phyloP scores from a whole-genome alignment of 2,113 vertebrate species.

The Oreochromis spilurus region DNA sequence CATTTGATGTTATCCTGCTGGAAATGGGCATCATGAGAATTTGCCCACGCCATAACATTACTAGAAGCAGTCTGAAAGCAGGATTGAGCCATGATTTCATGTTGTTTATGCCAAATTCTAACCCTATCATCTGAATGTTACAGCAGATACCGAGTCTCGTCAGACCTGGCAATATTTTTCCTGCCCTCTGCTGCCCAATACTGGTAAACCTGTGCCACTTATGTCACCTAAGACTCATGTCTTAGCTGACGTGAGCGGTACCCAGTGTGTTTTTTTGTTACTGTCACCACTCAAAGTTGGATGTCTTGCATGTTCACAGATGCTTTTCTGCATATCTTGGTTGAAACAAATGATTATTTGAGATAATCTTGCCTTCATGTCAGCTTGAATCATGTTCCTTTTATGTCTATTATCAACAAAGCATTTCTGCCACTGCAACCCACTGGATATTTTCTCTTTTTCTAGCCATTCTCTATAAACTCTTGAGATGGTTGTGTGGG shows the following conservation, averaged over 20 bases:
- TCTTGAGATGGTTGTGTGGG: background rate
- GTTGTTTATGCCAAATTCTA: background rate
- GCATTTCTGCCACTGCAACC: background rate
- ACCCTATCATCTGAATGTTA: background rate
- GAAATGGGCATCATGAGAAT: background rate
- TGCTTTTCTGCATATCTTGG: background rate
- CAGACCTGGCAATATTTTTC: background rate
- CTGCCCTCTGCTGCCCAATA: background rate
- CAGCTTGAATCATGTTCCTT: background rate
- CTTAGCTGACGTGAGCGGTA: background rate
- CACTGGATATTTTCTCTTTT: background rate
- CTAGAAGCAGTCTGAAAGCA: background rate
- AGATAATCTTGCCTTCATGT: background rate
- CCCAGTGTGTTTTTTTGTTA: background rate
- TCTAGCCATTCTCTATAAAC: background rate
- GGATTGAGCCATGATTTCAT: background rate
- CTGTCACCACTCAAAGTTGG: background rate
- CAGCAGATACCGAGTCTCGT: background rate
- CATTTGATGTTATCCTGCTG: background rate
- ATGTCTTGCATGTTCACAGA: background rate
- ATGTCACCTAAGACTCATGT: background rate
- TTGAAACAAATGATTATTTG: background rate
- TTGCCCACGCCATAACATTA: background rate
- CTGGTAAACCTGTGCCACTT: background rate
- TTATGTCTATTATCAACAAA: background rate